These are phyloP conservation scores for Danionella cerebrum DNA, from an alignment of 2,113 vertebrate genomes.

Conservation along the genomic window DNA sequence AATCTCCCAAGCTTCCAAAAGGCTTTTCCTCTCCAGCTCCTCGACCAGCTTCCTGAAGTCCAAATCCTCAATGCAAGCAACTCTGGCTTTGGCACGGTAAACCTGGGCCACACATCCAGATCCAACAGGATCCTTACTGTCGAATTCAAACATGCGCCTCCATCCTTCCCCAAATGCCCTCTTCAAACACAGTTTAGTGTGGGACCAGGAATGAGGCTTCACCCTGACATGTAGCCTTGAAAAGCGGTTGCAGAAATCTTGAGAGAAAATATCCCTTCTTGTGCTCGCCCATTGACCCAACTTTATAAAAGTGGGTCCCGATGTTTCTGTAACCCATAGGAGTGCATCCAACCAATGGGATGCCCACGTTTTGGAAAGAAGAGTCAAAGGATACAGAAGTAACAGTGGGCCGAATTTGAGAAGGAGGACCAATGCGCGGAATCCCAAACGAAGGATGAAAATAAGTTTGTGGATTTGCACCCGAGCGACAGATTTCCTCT, in stretches of 20 bases:
- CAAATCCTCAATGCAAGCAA: constrained; percentile 54
- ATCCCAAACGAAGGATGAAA: constrained; percentile 59
- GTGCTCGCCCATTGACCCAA: constrained; percentile 96
- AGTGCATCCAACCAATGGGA: constrained; percentile 72
- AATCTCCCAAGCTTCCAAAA: constrained; percentile 70
- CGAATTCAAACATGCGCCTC: constrained; percentile 67
- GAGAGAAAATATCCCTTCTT: constrained; percentile 82
- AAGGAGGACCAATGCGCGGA: constrained; percentile 71
- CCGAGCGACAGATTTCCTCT: constrained; percentile 54
- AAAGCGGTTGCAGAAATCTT: constrained; percentile 79
- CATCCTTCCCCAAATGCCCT: constrained; percentile 81
- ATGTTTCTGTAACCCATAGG: constrained; percentile 78
- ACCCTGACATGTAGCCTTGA: constrained; percentile 80
- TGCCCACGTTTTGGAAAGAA: constrained; percentile 58
- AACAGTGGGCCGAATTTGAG: constrained; percentile 81
- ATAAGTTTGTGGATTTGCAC: constrained; percentile 61
- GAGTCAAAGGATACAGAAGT: constrained; percentile 71
- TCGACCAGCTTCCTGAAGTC: constrained; percentile 48
- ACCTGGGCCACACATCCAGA: constrained; percentile 92
- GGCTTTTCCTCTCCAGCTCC: constrained; percentile 46
- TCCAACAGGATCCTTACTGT: constrained; percentile 78
- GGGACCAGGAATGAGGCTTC: constrained; percentile 76
- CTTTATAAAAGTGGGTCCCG: constrained; percentile 86
- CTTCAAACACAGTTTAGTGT: constrained; percentile 72
- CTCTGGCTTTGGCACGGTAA: constrained; percentile 76